phyloP scores from a whole-genome alignment of 2,888 invertebrate genomes.

The Lysandra coridon region DNA sequence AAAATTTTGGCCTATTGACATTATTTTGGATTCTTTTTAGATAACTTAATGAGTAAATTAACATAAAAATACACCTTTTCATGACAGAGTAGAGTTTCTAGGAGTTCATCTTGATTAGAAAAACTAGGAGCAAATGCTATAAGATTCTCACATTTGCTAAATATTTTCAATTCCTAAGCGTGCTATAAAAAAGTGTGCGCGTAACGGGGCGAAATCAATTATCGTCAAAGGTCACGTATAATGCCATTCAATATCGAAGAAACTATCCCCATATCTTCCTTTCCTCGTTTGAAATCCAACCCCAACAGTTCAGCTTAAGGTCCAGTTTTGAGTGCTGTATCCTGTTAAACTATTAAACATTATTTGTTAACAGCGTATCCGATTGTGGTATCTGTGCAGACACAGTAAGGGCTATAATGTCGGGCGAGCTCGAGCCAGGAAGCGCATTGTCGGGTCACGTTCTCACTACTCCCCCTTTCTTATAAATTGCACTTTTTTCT shows the following conservation, averaged over 20 bases:
- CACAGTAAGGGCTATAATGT: constrained; percentile 62
- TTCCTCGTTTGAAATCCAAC: constrained; percentile 42
- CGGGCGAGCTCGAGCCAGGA: constrained; percentile 76
- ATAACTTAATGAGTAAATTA: background rate
- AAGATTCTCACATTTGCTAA: constrained; percentile 1
- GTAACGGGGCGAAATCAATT: constrained; percentile 56
- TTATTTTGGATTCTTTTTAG: background rate
- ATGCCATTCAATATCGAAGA: constrained; percentile 72
- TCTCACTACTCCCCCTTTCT: constrained; percentile 80
- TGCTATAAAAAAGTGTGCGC: constrained; percentile 16
- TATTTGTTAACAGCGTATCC: constrained; percentile 60
- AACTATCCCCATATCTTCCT: constrained; percentile 51
- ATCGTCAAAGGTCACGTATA: constrained; percentile 78
- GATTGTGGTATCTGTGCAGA: constrained; percentile 53
- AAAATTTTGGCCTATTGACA: background rate
- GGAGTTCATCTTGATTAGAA: background rate
- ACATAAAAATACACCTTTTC: background rate
- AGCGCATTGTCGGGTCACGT: constrained; percentile 81
- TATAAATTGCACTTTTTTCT: constrained; percentile 81
- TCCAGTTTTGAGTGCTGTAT: constrained; percentile 43
- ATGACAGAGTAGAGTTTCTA: background rate
- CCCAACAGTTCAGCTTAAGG: constrained; percentile 44
- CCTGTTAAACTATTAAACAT: constrained; percentile 57
- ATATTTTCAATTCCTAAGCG: background rate
- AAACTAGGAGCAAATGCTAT: background rate